phyloP scores from a whole-genome alignment of 2,113 vertebrate genomes.

The Mionectes macconnelli region DNA sequence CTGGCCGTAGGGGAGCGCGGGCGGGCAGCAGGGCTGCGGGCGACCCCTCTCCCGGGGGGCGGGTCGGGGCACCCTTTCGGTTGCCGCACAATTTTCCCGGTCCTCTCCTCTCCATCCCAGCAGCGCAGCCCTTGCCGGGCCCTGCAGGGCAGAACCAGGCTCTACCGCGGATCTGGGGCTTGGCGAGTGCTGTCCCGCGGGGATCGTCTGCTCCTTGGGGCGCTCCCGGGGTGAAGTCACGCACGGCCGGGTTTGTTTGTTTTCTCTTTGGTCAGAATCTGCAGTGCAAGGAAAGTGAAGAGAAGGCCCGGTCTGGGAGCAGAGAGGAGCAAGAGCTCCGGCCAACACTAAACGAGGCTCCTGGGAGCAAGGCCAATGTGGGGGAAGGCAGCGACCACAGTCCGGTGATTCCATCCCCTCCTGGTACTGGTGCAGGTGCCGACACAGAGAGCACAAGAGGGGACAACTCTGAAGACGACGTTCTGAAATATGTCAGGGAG shows the following conservation, averaged over 20 bases:
- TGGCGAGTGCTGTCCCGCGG: background rate
- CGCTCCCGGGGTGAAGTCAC: background rate
- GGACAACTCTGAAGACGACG: constrained; percentile 38
- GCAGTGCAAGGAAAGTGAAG: background rate
- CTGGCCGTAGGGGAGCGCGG: background rate
- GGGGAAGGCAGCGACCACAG: background rate
- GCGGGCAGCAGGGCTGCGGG: background rate
- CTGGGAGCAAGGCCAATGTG: background rate
- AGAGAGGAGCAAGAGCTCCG: background rate
- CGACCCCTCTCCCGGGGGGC: background rate
- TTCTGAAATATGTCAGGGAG: constrained; percentile 74
- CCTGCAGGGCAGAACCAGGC: no score
- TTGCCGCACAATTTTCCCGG: no score
- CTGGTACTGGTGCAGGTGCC: fast-evolving
- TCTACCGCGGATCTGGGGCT: no score
- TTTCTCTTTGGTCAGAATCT: background rate
- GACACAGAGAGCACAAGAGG: background rate
- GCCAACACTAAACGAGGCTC: fast-evolving
- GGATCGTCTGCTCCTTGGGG: fast-evolving
- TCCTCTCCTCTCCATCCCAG: background rate
- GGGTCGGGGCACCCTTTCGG: background rate
- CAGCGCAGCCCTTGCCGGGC: no score
- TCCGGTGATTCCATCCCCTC: background rate
- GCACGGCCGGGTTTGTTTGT: background rate
- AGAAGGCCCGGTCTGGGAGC: background rate